Evolutionary conservation across 1,140 invertebrate species (phyloP).

Genomic region (Laupala kohalensis): DNA sequence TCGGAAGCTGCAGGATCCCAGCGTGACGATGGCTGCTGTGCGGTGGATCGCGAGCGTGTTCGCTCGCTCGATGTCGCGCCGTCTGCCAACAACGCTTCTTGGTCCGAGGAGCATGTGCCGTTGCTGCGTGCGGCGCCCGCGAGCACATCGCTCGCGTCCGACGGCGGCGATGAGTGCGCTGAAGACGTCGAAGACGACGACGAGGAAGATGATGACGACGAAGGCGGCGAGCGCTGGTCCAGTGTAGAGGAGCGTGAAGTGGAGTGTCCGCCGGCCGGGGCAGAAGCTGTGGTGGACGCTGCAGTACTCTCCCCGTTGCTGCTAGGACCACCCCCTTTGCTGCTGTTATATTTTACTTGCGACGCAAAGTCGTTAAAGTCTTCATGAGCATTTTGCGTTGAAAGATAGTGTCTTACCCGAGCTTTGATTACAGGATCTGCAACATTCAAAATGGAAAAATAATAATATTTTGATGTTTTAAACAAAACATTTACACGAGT

Average conservation of each 20-base stretch:
- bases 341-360: slow-evolving; percentile 3
- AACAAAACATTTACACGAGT: too few species aligned
- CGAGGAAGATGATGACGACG: slow-evolving; percentile 13
- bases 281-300: slow-evolving; percentile 19
- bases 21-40: not conserved
- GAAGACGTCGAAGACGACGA: slow-evolving; percentile 9
- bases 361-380: slow-evolving; percentile 7
- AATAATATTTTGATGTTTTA: too few species aligned
- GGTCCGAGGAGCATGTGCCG: not conserved
- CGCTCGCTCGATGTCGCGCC: not conserved
- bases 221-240: too few species aligned
- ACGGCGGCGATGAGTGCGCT: not conserved
- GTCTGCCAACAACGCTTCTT: slow-evolving; percentile 5
- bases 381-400: slow-evolving; percentile 27
- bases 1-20: slow-evolving; percentile 19
- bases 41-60: slow-evolving; percentile 13
- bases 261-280: slow-evolving; percentile 25
- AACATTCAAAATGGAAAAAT: too few species aligned
- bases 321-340: not conserved
- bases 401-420: slow-evolving; percentile 58
- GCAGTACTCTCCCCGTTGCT: not conserved
- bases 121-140: slow-evolving; percentile 12
- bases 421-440: slow-evolving; percentile 75
- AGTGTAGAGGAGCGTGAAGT: too few species aligned
- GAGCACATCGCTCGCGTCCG: not conserved